Evolutionary conservation across 2,113 vertebrate species (phyloP).

Genomic region (Mustela nigripes): DNA sequence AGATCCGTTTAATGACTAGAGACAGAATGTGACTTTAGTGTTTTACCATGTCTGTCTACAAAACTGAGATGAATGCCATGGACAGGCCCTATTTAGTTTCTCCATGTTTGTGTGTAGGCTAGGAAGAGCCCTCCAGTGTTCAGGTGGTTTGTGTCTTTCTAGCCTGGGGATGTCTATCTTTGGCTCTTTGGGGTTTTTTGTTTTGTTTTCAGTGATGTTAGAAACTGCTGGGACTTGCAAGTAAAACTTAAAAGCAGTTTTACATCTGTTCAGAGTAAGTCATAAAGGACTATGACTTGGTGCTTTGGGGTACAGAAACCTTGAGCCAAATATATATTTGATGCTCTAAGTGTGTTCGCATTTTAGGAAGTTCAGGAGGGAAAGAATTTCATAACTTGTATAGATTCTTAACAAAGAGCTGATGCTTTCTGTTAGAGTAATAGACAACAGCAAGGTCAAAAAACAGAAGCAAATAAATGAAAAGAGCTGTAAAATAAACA

Average conservation of each 20-base stretch:
- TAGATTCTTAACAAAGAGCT: neutral
- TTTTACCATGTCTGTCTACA: neutral
- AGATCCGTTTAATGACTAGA: neutral
- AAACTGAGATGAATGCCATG: neutral
- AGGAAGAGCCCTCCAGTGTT: neutral
- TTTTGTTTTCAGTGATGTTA: neutral
- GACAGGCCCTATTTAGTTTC: neutral
- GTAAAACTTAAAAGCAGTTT: constrained; percentile 5
- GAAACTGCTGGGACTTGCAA: neutral
- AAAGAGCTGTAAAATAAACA: neutral
- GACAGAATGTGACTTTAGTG: neutral
- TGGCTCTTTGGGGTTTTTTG: neutral
- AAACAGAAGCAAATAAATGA: neutral
- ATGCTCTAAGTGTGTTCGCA: neutral
- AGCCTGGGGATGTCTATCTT: too few species aligned
- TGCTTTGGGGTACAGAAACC: neutral
- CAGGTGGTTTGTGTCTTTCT: neutral
- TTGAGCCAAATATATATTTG: neutral
- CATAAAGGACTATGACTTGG: neutral
- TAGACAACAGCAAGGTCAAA: neutral
- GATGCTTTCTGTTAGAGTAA: neutral
- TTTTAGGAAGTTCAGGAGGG: neutral
- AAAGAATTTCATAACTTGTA: neutral
- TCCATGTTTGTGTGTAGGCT: neutral
- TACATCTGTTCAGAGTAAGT: neutral